Base-by-base conservation (phyloP, 2,113 vertebrate species). In the mouse (Mus musculus) region DNA sequence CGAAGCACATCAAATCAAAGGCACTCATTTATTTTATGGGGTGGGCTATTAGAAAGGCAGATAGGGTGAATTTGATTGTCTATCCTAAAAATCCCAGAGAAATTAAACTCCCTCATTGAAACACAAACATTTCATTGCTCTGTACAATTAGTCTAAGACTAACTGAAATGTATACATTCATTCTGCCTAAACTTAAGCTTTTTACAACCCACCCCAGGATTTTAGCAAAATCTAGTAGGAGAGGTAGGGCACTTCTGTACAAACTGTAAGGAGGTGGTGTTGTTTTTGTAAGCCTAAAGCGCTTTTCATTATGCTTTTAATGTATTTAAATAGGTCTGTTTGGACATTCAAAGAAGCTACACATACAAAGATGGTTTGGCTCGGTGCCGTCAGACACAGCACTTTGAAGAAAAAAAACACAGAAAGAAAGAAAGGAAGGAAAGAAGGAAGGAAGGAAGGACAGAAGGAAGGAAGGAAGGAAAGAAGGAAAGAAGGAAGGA, bases 21-120 rank as follows among this genome's bases (percentile, higher is more conserved):
- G 63, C 93, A 95, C 24, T 90, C 90, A 78, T 95, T 96, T 97
- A 93, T 92, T 97, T 97, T 95, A 78, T 75, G 90, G 88, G 65
- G 52, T 63, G 88, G 93, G 39, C 52, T 59, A 78, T 75, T 85
- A 89, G 54, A 91, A 96, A 94, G 52, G 89, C 54, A 7, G 76
- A 93, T 46, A 84, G 82, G 90, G 59, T 56, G 42, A 90, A 93
- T 86, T 59, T 73, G 81, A 92, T 33, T 36, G 49, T 92, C 63
- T 75, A 28, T 69, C 65, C 65, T 80, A 88, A 94, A 96, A 96
- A 71, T 75, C 42, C 69, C 76, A 49, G 59, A 84, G 78, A 96
- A 95, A 95, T 95, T 61, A 94, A 93, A 95, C 39, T 88, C 42
- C 26, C 30, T 56, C 52, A 85, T 2, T 89, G 91, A 96, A 95